Evolutionary conservation across 2,113 vertebrate species (phyloP).

Genomic region (Sander vitreus): DNA sequence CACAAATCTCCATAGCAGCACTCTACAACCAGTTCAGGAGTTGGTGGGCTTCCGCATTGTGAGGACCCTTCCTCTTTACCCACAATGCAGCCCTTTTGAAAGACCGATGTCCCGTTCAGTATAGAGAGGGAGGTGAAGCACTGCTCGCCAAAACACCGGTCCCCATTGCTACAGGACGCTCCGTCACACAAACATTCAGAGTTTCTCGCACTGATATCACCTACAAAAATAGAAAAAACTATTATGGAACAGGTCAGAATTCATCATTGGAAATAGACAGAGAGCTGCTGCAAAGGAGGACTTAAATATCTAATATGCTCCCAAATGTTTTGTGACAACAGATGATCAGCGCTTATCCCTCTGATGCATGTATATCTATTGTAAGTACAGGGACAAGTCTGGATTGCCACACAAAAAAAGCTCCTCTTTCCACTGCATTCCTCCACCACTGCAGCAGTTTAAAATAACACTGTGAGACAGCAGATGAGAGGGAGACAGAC

Average conservation of each 20-base stretch:
- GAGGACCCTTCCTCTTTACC: slow-evolving; percentile 85
- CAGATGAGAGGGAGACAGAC: slow-evolving; percentile 70
- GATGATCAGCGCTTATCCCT: not conserved
- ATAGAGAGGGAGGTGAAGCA: slow-evolving; percentile 92
- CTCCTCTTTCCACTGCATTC: slow-evolving; percentile 53
- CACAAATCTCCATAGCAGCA: slow-evolving; percentile 95
- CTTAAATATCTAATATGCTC: not conserved
- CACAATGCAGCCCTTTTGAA: slow-evolving; percentile 92
- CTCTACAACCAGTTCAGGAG: slow-evolving; percentile 88
- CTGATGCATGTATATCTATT: slow-evolving; percentile 3
- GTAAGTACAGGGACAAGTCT: slow-evolving; percentile 17
- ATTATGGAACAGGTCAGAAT: not conserved
- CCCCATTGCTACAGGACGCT: slow-evolving; percentile 85
- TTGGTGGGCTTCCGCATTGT: slow-evolving; percentile 86
- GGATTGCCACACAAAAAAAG: slow-evolving; percentile 22
- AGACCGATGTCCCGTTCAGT: slow-evolving; percentile 87
- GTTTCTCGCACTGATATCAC: slow-evolving; percentile 79
- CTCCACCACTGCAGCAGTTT: slow-evolving; percentile 62
- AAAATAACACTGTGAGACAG: slow-evolving; percentile 75
- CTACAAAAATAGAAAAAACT: slow-evolving; percentile 73
- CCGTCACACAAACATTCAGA: slow-evolving; percentile 94
- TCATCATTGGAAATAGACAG: not conserved
- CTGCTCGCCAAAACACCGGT: slow-evolving; percentile 89
- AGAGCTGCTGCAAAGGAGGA: not conserved
- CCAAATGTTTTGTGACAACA: slow-evolving; percentile 21